Conservation (phyloP, 1,140 invertebrate genomes). For the Drosophila nasuta region DNA sequence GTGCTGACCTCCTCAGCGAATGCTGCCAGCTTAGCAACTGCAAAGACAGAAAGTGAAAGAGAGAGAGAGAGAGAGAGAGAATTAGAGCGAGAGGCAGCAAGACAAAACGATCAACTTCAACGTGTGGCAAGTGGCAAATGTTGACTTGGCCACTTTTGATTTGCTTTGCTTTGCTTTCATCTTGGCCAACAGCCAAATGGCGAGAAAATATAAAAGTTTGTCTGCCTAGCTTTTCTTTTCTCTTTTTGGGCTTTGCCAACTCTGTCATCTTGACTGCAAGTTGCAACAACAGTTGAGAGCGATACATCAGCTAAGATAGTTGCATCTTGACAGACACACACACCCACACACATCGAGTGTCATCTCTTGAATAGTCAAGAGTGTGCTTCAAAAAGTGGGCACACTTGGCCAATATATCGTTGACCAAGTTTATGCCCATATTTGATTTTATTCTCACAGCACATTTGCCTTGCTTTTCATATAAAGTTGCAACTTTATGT, state of each 20-base stretch:
- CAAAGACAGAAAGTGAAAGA: slow-evolving; percentile 32
- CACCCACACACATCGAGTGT: too few relatives aligned
- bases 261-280: slow-evolving; percentile 13
- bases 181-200: slow-evolving; percentile 31
- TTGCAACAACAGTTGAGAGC: neutral
- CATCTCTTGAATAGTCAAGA: neutral
- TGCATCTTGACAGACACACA: slow-evolving; percentile 7
- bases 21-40: slow-evolving; percentile 68
- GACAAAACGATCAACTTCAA: slow-evolving; percentile 32
- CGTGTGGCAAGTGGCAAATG: slow-evolving; percentile 46
- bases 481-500: neutral
- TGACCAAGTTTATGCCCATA: neutral
- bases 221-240: neutral
- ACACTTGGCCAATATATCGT: neutral
- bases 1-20: slow-evolving; percentile 64
- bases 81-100: neutral
- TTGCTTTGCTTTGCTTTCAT: slow-evolving; percentile 7
- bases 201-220: slow-evolving; percentile 9
- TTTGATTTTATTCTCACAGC: neutral
- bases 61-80: slow-evolving; percentile 2
- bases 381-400: neutral
- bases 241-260: slow-evolving; percentile 9
- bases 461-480: neutral
- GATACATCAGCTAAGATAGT: neutral
- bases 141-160: slow-evolving; percentile 30